Evolutionary conservation across 2,113 vertebrate species (phyloP).

Genomic region (Atrichornis clamosus): DNA sequence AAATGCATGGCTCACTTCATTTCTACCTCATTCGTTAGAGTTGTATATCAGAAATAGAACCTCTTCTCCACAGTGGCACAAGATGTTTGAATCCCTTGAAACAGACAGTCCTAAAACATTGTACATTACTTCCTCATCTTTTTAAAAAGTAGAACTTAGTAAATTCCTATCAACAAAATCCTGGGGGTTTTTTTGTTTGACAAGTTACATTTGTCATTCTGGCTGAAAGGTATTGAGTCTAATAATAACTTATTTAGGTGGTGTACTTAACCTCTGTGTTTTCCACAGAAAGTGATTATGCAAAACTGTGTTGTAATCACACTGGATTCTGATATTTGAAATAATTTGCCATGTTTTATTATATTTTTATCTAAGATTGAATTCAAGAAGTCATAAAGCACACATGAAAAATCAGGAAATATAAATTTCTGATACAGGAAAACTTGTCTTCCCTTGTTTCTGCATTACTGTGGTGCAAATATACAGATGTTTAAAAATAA

Average conservation of each 20-base stretch:
- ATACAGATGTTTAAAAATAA: conserved; percentile 19
- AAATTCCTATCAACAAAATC: background rate
- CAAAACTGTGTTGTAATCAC: conserved; percentile 32
- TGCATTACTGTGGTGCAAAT: background rate
- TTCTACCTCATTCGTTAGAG: background rate
- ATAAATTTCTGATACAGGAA: background rate
- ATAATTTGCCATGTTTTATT: conserved; percentile 38
- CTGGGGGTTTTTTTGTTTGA: background rate
- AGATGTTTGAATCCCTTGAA: background rate
- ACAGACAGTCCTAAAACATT: background rate
- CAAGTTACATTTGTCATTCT: conserved; percentile 5
- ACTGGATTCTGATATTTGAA: conserved; percentile 58
- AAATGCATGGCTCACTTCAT: background rate
- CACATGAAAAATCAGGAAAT: conserved; percentile 52
- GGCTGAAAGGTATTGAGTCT: conserved; percentile 30
- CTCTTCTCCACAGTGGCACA: background rate
- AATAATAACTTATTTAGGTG: conserved; percentile 16
- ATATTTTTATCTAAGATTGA: conserved; percentile 32
- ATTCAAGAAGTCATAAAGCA: background rate
- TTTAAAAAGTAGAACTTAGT: background rate
- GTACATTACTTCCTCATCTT: background rate
- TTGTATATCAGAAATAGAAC: background rate
- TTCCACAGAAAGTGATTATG: conserved; percentile 42
- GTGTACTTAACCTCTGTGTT: conserved; percentile 24
- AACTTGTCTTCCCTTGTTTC: background rate